Conservation (phyloP, 2,888 invertebrate species). For the Troglohyphantes excavatus region DNA sequence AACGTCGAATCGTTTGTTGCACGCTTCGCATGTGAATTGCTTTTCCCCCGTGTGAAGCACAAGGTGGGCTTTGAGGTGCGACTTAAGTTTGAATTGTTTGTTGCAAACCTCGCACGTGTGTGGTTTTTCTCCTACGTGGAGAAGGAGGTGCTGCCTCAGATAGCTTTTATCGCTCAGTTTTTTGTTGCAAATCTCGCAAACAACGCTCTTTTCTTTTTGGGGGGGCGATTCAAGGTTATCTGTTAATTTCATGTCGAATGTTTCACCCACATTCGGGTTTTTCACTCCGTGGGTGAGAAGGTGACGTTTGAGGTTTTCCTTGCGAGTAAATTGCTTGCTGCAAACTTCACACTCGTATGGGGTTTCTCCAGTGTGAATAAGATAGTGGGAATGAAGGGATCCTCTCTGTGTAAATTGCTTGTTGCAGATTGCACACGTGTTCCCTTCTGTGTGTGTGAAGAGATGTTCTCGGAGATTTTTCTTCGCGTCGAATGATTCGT, state of each 20-base stretch:
- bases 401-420: neutral
- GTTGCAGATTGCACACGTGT: neutral
- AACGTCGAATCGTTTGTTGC: neutral
- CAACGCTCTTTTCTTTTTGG: too few species aligned
- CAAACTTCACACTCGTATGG: slow-evolving; percentile 1
- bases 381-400: neutral
- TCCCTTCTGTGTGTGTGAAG: neutral
- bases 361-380: neutral
- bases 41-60: neutral
- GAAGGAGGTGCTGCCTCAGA: too few species aligned
- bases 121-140: neutral
- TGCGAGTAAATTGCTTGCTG: neutral
- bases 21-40: neutral
- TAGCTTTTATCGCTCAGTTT: too few species aligned
- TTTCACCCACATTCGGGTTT: neutral
- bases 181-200: too few species aligned
- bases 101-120: neutral
- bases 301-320: neutral
- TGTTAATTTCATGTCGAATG: too few species aligned
- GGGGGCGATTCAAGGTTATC: too few species aligned
- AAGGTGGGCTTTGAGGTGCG: neutral
- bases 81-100: neutral
- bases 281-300: neutral
- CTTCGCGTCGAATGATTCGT: neutral
- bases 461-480: neutral